Evolutionary conservation across 2,797 vertebrate genomes (phyloP).

Genomic region (Podarcis lilfordi): DNA sequence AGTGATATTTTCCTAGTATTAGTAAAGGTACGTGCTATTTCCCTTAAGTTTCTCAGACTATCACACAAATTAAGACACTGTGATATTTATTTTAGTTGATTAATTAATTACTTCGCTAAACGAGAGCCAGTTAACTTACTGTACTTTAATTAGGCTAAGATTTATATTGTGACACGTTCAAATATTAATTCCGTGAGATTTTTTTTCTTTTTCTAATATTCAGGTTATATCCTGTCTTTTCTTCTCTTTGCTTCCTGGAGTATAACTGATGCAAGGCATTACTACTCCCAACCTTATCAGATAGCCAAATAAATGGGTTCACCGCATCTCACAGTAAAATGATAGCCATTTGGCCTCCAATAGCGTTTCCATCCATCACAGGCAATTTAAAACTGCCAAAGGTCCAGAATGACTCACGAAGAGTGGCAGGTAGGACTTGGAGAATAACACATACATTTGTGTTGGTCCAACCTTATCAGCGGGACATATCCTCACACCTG

Average conservation of each 20-base stretch:
- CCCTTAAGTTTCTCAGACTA: neutral
- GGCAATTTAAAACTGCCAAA: conserved; percentile 48
- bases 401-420: conserved; percentile 45
- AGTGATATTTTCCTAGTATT: neutral
- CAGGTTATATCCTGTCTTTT: neutral
- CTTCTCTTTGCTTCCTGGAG: neutral
- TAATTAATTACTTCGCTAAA: conserved; percentile 1
- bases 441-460: conserved; percentile 41
- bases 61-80: neutral
- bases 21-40: neutral
- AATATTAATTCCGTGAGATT: conserved; percentile 9
- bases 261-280: neutral
- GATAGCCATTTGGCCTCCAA: conserved; percentile 53
- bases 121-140: too few relatives aligned
- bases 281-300: conserved; percentile 7
- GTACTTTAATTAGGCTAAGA: neutral
- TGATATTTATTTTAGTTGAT: neutral
- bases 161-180: neutral
- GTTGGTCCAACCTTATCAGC: conserved; percentile 36
- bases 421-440: conserved; percentile 29
- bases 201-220: conserved; percentile 11
- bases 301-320: conserved; percentile 43
- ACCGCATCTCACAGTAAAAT: conserved; percentile 45
- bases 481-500: conserved; percentile 27
- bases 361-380: conserved; percentile 20